These are phyloP conservation scores for Neodiprion lecontei DNA, from an alignment of 1,140 invertebrate species.

Conservation along the genomic window DNA sequence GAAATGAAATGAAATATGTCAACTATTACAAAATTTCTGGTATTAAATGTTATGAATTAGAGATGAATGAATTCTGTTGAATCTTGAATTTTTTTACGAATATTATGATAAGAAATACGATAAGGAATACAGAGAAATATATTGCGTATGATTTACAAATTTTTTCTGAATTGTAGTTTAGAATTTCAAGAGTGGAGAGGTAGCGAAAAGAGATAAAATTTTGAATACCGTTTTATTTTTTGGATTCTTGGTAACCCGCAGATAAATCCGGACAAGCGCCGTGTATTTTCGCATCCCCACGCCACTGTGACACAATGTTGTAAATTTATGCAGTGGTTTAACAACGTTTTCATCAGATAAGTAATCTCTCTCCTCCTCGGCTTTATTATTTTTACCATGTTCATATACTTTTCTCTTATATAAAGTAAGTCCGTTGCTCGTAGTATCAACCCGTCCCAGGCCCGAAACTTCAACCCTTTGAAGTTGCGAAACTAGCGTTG, in stretches of 20 bases:
- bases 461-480: neutral
- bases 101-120: no score
- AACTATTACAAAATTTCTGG: neutral
- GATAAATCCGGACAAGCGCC: neutral
- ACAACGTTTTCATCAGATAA: constrained; percentile 30
- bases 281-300: constrained; percentile 4
- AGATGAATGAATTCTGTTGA: neutral
- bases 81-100: neutral
- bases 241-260: no score
- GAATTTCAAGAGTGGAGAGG: no score
- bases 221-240: no score
- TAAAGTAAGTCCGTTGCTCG: constrained; percentile 12
- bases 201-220: no score
- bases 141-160: no score
- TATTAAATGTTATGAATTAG: neutral
- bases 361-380: constrained; percentile 11
- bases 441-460: constrained; percentile 8
- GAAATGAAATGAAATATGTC: no score
- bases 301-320: constrained; percentile 17
- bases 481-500: neutral
- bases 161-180: no score
- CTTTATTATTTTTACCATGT: neutral
- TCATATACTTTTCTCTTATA: neutral
- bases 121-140: no score
- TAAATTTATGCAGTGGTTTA: constrained; percentile 28